Evolutionary conservation across 1,140 invertebrate species (phyloP).

Genomic region (Drosophila jambulina): DNA sequence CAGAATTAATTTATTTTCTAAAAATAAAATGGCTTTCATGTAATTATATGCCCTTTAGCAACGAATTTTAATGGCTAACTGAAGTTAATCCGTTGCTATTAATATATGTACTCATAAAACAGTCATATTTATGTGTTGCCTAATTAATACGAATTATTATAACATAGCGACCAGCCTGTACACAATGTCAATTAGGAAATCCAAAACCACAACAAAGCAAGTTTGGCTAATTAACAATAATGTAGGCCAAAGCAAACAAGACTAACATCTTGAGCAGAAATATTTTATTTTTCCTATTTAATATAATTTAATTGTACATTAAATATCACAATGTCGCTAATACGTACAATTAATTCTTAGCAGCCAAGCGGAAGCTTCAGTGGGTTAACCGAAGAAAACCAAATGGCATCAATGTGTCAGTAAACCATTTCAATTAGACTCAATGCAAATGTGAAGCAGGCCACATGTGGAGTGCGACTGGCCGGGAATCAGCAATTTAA

Average conservation of each 20-base stretch:
- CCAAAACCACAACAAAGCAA: neutral
- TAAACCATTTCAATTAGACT: slow-evolving; percentile 49
- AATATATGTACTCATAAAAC: neutral
- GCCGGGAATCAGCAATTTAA: slow-evolving; percentile 53
- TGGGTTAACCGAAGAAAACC: slow-evolving; percentile 12
- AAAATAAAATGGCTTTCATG: neutral
- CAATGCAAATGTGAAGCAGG: slow-evolving; percentile 45
- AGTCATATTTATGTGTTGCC: neutral
- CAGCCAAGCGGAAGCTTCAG: neutral
- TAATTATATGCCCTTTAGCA: neutral
- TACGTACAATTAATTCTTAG: neutral
- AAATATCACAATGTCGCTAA: neutral
- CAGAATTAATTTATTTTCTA: neutral
- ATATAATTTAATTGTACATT: neutral
- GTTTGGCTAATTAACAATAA: neutral
- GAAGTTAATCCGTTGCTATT: neutral
- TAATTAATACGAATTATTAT: neutral
- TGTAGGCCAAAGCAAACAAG: neutral
- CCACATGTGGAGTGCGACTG: slow-evolving; percentile 42
- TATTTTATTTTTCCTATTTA: neutral
- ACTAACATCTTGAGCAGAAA: neutral
- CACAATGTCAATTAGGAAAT: neutral
- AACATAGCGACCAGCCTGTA: neutral
- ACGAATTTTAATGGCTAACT: neutral
- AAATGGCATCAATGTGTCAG: slow-evolving; percentile 19